Percentiles rank a stretch among this genome's conserved stretches.
Evolutionary conservation across 2,797 vertebrate species (phyloP).

Genomic region (Tenualosa thibaudeaui): DNA sequence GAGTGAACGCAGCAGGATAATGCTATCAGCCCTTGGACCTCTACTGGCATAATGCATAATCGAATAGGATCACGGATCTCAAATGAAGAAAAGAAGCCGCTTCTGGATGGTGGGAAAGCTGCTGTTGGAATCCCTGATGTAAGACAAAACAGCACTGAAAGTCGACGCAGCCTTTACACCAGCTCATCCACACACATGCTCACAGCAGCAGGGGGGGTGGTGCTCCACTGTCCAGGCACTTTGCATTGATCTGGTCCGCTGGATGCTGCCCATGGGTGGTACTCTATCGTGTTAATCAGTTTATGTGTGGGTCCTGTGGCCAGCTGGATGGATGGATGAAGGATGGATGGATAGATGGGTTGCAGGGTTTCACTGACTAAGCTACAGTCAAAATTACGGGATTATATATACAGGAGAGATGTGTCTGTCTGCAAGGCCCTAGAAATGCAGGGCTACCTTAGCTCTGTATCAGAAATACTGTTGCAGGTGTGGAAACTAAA

Average conservation of each 20-base stretch:
- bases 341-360: neutral
- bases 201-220: too few species aligned
- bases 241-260: slow-evolving; percentile 15
- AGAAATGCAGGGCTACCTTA: neutral
- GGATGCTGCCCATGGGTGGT: neutral
- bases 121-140: slow-evolving; percentile 14
- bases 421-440: neutral
- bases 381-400: neutral
- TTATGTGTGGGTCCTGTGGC: neutral
- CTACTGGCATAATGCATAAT: neutral
- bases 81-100: neutral
- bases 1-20: neutral
- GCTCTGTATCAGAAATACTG: neutral
- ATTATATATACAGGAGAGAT: neutral
- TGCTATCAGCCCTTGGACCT: neutral
- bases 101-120: neutral
- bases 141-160: neutral
- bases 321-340: neutral
- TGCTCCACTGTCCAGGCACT: slow-evolving; percentile 9
- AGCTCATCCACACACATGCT: too few species aligned
- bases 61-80: neutral
- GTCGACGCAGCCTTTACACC: too few species aligned
- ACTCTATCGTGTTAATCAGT: neutral
- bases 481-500: neutral
- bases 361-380: neutral